Evolutionary conservation across 2,113 vertebrate genomes (phyloP).

Genomic region (Perca schrenkii): DNA sequence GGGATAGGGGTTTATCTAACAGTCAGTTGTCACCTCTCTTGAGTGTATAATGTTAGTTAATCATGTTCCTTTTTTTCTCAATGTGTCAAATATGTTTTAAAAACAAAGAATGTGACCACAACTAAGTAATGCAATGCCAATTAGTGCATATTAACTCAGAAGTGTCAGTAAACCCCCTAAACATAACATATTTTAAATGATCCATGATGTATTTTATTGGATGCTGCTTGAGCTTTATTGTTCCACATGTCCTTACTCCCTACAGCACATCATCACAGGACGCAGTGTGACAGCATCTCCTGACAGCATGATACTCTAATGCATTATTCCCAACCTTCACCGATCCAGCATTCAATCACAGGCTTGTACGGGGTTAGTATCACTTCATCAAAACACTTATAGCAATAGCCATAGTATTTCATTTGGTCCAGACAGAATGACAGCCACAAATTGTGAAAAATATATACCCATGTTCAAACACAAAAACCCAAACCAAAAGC

Average conservation of each 20-base stretch:
- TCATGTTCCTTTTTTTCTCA: background rate
- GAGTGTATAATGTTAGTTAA: background rate
- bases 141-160: background rate
- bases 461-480: background rate
- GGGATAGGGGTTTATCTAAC: background rate
- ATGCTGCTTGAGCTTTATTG: background rate
- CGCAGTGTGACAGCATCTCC: background rate
- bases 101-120: background rate
- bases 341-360: background rate
- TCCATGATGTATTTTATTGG: background rate
- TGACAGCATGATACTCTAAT: background rate
- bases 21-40: background rate
- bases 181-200: background rate
- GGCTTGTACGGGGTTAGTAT: slow-evolving; percentile 5
- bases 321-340: slow-evolving; percentile 10
- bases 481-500: background rate
- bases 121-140: background rate
- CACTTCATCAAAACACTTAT: background rate
- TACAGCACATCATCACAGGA: background rate
- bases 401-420: background rate
- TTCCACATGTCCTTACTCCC: background rate
- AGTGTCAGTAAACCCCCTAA: background rate
- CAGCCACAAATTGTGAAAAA: background rate
- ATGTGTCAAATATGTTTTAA: background rate
- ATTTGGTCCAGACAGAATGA: background rate